phyloP scores from a whole-genome alignment of 2,888 invertebrate species.

The Allophyes oxyacanthae region DNA sequence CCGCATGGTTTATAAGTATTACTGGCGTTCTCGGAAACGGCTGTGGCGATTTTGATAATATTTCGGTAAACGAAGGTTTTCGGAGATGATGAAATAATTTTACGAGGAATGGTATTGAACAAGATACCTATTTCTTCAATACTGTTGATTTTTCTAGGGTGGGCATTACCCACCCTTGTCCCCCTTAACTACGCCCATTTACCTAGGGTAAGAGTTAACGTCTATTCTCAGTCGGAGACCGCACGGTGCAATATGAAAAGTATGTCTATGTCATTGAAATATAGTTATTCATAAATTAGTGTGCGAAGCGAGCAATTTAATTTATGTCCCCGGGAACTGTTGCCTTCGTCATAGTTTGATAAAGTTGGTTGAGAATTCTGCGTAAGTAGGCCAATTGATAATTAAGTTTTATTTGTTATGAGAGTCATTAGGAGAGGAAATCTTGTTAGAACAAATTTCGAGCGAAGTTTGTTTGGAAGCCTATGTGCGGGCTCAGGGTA shows the following conservation, averaged over 20 bases:
- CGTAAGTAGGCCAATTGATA: constrained; percentile 69
- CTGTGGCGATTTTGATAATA: too few species aligned
- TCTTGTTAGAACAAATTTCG: constrained; percentile 66
- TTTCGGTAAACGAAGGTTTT: too few species aligned
- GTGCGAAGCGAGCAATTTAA: constrained; percentile 48
- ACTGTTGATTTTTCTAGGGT: too few species aligned
- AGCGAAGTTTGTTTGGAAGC: constrained; percentile 65
- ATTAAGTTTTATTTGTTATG: constrained; percentile 75
- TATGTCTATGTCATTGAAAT: constrained; percentile 23
- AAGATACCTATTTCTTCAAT: too few species aligned
- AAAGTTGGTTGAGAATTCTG: constrained; percentile 60
- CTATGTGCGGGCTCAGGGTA: constrained; percentile 67
- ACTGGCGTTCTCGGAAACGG: too few species aligned
- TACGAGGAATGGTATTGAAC: too few species aligned
- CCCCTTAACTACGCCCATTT: too few species aligned
- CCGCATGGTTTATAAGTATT: too few species aligned
- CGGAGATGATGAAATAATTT: too few species aligned
- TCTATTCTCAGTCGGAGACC: not conserved
- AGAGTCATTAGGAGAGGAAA: constrained; percentile 67
- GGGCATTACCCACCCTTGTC: too few species aligned
- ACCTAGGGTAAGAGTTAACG: too few species aligned
- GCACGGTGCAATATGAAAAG: constrained; percentile 6
- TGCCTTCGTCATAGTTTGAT: constrained; percentile 65
- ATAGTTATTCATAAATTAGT: constrained; percentile 43
- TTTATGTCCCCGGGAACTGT: constrained; percentile 54